Evolutionary conservation across 2,888 invertebrate species (phyloP), one percentile per base, ranked within the genome.

Genomic region (Polydrusus tereticollis): DNA sequence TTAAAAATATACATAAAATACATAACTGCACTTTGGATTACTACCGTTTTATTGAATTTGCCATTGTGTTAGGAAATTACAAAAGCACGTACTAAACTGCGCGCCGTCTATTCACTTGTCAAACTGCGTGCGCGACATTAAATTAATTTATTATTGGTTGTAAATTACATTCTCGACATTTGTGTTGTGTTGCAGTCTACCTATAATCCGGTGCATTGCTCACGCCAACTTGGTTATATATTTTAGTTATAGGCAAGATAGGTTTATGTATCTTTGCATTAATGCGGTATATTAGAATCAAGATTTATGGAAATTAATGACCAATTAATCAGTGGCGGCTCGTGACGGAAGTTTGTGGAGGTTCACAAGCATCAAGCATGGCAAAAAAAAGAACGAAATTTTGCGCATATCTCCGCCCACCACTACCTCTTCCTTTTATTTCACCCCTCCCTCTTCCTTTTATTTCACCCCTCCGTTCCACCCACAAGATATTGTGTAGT

Each of bases 141-240:
- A 36, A 58, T 67, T 67, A 67, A 67, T 67, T 58, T 67, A 67
- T 67, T 67, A 67, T 67, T 43, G 67, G 47, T 45, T 52, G 67
- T 59, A 67, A 67, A 67, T 67, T 58, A 45, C 45, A 8, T n/a
- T 26, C 36, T 14, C 23, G 67, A 67, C 67, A 47, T 67, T 58
- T 47, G 66, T 41, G 33, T 43, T 57, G 41, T 43, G 26, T 63
- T 63, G 45, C 29, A 52, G 21, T 47, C 47, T n/a, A n/a, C n/a
- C n/a, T 67, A 41, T 52, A 64, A 52, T 64, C 64, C 55, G 41
- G 64, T 52, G 41, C 64, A 23, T 63, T 43, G 26, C 38, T 43
- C 26, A 59, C 59, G 21, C 41, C 41, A 59, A 6, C 59, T 38
- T 23, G 16, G 7, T 43, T 43, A 41, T 59, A 43, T 43, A 41